Evolutionary conservation across 2,113 vertebrate genomes (phyloP), one percentile per base, ranked within the genome.

Genomic region (Hippopotamus amphibius): DNA sequence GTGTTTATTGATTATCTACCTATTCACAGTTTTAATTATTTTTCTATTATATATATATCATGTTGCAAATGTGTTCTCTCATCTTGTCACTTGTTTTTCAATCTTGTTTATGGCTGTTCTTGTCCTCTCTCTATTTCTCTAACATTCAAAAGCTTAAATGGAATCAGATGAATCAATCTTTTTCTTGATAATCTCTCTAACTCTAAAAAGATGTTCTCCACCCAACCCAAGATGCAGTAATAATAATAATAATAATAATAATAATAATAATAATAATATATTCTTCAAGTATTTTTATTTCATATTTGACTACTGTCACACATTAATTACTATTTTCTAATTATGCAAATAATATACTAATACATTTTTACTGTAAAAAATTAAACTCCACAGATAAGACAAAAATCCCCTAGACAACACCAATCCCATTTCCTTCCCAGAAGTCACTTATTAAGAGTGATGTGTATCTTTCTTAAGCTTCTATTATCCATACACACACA

Each of bases 291-390:
- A 79, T 84, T 57, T 95, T 71, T 28, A 61, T 89, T 89, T 84
- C 86, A 83, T 90, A 84, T 81, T 69, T 87, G 66, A 88, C 53
- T 63, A 65, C 26, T 13, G 28, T 50, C 63, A 88, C 57, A 41
- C 82, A 59, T 90, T 95, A 93, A 90, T 86, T 83, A 57, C n/a
- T 61, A 5, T 79, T 82, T 96, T 95, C 30, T 79, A 96, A 63
- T 83, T 96, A 61, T 21, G 63, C 37, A 93, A 79, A 79, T 28
- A 86, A 88, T 53, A 72, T 55, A 26, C 28, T 71, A 77, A 68
- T 61, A 90, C 24, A 72, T 80, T 84, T 43, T 95, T 82, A 37
- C 17, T 55, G 2, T 53, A 95, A 74, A 95, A 79, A 88, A 33
- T 50, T 59, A 88, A 96, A 96, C 7, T 53, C 33, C 65, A 68